These are phyloP conservation scores for Littorina saxatilis DNA, from an alignment of 1,140 invertebrate genomes.

Conservation along the genomic window DNA sequence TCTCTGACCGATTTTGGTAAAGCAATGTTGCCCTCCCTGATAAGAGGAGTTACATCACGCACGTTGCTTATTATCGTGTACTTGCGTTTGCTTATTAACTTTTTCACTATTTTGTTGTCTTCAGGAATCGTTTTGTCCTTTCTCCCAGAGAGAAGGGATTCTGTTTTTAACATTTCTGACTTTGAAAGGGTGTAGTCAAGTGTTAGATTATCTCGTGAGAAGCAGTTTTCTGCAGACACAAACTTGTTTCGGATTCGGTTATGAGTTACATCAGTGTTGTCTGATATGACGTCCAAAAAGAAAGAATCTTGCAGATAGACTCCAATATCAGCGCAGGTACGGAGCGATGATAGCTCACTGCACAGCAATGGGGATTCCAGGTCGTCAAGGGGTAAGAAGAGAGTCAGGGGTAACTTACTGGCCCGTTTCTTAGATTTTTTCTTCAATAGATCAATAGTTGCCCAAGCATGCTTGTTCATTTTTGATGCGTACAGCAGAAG, in stretches of 20 bases:
- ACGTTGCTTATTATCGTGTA: not conserved
- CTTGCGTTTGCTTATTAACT: not conserved
- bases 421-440: slow-evolving; percentile 3
- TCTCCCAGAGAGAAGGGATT: not conserved
- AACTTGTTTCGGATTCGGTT: not conserved
- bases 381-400: slow-evolving; percentile 42
- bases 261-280: not conserved
- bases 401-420: slow-evolving; percentile 22
- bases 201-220: not conserved
- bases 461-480: not conserved
- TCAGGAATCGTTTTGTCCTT: not conserved
- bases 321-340: not conserved
- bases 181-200: not conserved
- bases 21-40: too few relatives aligned
- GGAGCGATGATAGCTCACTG: not conserved
- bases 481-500: slow-evolving; percentile 36
- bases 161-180: not conserved
- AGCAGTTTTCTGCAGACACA: slow-evolving; percentile 16
- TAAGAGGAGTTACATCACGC: not conserved
- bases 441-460: slow-evolving; percentile 27
- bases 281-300: not conserved
- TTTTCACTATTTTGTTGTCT: not conserved
- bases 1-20: not conserved
- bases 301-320: not conserved
- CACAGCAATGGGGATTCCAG: not conserved